phyloP scores from a whole-genome alignment of 37 sponge, comb jelly and placozoan species.

The Halichondria panicea region DNA sequence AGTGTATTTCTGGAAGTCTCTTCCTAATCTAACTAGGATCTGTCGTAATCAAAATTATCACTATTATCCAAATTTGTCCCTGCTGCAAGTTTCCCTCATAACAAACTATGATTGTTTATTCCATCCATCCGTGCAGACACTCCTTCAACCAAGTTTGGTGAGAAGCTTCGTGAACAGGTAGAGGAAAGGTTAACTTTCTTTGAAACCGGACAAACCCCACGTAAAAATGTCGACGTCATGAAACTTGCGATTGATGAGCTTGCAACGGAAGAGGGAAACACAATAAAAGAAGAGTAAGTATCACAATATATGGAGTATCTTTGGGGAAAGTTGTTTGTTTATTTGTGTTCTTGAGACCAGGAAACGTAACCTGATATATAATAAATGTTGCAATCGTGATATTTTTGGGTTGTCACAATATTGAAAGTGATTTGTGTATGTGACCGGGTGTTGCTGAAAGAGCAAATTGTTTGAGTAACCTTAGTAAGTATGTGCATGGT shows the following conservation, averaged over 20 bases:
- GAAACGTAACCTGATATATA: not conserved
- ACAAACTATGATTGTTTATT: no score
- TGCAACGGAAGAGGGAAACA: conserved; percentile 10
- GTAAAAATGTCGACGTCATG: conserved; percentile 96
- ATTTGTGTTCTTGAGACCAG: not conserved
- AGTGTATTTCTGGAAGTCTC: no score
- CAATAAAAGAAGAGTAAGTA: not conserved
- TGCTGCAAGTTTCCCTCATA: no score
- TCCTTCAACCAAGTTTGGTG: conserved; percentile 84
- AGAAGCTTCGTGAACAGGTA: conserved; percentile 93
- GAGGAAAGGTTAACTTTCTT: conserved; percentile 96
- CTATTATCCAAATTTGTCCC: no score
- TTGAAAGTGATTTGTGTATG: not conserved
- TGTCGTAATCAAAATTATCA: no score
- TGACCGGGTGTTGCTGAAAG: not conserved
- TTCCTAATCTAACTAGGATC: no score
- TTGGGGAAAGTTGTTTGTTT: not conserved
- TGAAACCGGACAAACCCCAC: conserved; percentile 89
- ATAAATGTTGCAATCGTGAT: not conserved
- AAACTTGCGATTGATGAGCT: conserved; percentile 81
- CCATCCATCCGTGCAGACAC: conserved; percentile 57
- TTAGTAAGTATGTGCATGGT: no score
- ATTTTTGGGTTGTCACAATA: not conserved
- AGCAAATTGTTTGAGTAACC: no score
- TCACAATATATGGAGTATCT: not conserved